Evolutionary conservation across 2,888 invertebrate species (phyloP), one percentile per base, ranked within the genome.

Genomic region (Heliothis peltigera): DNA sequence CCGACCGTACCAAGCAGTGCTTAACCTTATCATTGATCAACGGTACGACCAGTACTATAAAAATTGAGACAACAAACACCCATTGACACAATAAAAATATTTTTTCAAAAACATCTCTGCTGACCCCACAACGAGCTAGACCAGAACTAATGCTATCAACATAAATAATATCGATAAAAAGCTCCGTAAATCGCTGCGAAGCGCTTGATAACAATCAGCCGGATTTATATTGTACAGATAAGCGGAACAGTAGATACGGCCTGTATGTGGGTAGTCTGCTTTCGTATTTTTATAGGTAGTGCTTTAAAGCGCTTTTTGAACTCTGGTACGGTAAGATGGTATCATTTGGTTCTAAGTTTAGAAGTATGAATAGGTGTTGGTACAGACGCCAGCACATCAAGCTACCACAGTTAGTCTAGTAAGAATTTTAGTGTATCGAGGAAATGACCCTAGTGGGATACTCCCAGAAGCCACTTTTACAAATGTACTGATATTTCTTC

Each of bases 111-210:
- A 39, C 19, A 58, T 39, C 21, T 22, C 47, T 19, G n/a, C 53
- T 65, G 51, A 47, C 39, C 46, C 22, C 22, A 49, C 7, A 47
- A 47, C 25, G 25, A 54, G 17, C 58, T 28, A 42, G 22, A 42
- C 60, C 43, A 54, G 21, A 76, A 70, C 61, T 73, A 77, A 61
- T 52, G 60, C 58, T 63, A 78, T 75, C 75, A 59, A 65, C 61
- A 72, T 78, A 75, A 76, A 77, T 77, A 78, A 69, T 79, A 79
- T 69, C 64, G 75, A 78, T 78, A 79, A 75, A 68, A 70, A 49
- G 47, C 67, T 58, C 52, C 15, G 71, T 78, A 77, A 78, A 79
- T 78, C 76, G 75, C 69, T 58, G 65, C 55, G 63, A 63, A 72
- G 46, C 58, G 19, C 0, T 3, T 53, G 77, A 78, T 78, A 79